Evolutionary conservation across 2,888 invertebrate genomes (phyloP).

Genomic region (Diarsia rubi): DNA sequence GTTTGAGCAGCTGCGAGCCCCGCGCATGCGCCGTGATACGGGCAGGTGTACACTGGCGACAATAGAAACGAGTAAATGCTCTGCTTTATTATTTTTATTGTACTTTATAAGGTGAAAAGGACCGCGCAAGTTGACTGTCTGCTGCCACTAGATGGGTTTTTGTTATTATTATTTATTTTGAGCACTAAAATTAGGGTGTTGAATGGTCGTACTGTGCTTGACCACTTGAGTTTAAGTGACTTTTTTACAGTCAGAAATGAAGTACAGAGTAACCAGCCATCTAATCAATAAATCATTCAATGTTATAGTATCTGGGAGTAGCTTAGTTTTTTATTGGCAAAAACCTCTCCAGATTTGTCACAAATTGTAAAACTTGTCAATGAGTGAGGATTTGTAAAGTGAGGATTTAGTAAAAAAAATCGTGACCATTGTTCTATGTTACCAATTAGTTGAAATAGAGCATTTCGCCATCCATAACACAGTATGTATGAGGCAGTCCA

Average conservation of each 20-base stretch:
- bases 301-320: neutral
- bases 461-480: constrained; percentile 50
- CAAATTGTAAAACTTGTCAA: neutral
- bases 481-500: constrained; percentile 54
- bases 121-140: constrained; percentile 36
- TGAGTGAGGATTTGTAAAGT: neutral
- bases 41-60: constrained; percentile 79
- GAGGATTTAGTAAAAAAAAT: neutral
- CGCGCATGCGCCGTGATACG: constrained; percentile 77
- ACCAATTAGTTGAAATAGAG: constrained; percentile 62
- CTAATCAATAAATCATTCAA: neutral
- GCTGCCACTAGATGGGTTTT: neutral
- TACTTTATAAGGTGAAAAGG: constrained; percentile 38
- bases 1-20: constrained; percentile 79
- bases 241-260: neutral
- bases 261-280: neutral
- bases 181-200: neutral
- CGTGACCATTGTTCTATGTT: neutral
- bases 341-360: neutral
- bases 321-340: too few relatives aligned
- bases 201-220: neutral
- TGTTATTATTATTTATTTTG: constrained; percentile 22
- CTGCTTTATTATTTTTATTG: constrained; percentile 65
- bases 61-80: constrained; percentile 67
- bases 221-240: neutral